These are phyloP conservation scores for Gymnothorax javanicus DNA, from an alignment of 2,797 vertebrate species.

Conservation along the genomic window DNA sequence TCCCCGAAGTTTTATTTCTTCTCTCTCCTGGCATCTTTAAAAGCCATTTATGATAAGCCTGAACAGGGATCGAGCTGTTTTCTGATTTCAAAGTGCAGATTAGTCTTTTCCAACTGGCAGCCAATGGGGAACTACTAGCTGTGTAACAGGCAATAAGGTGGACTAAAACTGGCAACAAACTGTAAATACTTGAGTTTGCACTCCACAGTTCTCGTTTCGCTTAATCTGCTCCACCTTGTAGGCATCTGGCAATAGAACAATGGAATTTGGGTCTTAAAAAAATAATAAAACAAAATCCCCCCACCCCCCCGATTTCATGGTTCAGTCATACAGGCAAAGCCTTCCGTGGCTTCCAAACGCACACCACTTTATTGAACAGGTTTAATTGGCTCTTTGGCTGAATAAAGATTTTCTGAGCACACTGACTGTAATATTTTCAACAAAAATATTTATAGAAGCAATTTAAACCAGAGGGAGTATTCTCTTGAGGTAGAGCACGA, in stretches of 20 bases:
- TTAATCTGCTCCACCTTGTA: conserved; percentile 49
- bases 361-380: neutral
- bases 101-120: conserved; percentile 64
- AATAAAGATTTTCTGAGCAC: neutral
- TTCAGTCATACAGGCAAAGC: conserved; percentile 47
- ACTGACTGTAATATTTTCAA: conserved; percentile 21
- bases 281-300: conserved; percentile 51
- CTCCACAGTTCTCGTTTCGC: conserved; percentile 49
- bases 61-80: conserved; percentile 59
- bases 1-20: conserved; percentile 56
- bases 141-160: conserved; percentile 61
- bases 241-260: conserved; percentile 29
- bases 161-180: conserved; percentile 53
- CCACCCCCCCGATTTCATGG: conserved; percentile 38
- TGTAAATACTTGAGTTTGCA: conserved; percentile 11
- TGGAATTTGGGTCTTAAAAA: conserved; percentile 36
- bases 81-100: conserved; percentile 64
- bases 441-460: conserved; percentile 42
- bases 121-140: conserved; percentile 64
- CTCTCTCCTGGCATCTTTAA: conserved; percentile 63
- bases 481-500: neutral
- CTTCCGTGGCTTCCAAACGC: conserved; percentile 46
- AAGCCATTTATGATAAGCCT: conserved; percentile 57
- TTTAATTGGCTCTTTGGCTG: neutral
- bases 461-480: neutral